Percentiles rank a stretch among this genome's conserved stretches.
These are phyloP conservation scores for Ictidomys tridecemlineatus DNA, from an alignment of 2,113 vertebrate species.

Conservation along the genomic window DNA sequence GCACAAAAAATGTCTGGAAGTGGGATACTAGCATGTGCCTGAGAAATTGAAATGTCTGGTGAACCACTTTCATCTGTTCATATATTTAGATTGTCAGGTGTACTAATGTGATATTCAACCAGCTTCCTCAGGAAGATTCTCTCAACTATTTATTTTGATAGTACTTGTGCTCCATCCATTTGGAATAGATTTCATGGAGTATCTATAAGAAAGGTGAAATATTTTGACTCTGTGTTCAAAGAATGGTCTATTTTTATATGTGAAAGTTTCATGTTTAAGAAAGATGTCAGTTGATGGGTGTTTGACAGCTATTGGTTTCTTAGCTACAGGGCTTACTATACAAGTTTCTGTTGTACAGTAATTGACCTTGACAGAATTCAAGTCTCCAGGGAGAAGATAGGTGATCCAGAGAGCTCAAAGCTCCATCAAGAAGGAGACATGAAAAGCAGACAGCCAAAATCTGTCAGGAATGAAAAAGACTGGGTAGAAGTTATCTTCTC, in stretches of 20 bases:
- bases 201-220: constrained; percentile 31
- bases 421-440: not conserved
- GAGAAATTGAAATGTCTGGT: not conserved
- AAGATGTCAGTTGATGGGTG: constrained; percentile 38
- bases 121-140: not conserved
- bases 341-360: constrained; percentile 24
- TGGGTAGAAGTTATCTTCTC: not conserved
- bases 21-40: not conserved
- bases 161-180: not conserved
- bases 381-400: not conserved
- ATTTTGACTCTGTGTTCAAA: constrained; percentile 55
- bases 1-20: not conserved
- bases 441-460: not conserved
- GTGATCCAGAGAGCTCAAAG: constrained; percentile 10
- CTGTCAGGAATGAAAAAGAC: not conserved
- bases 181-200: constrained; percentile 10
- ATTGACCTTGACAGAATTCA: constrained; percentile 28
- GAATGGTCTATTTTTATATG: constrained; percentile 45
- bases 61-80: not conserved
- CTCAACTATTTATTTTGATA: not conserved
- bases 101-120: not conserved
- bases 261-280: constrained; percentile 52
- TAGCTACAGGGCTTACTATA: constrained; percentile 5
- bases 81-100: not conserved
- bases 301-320: constrained; percentile 32